Evolutionary conservation across 2,797 vertebrate species (phyloP), one percentile per base, ranked within the genome.

Genomic region (Helostoma temminkii): DNA sequence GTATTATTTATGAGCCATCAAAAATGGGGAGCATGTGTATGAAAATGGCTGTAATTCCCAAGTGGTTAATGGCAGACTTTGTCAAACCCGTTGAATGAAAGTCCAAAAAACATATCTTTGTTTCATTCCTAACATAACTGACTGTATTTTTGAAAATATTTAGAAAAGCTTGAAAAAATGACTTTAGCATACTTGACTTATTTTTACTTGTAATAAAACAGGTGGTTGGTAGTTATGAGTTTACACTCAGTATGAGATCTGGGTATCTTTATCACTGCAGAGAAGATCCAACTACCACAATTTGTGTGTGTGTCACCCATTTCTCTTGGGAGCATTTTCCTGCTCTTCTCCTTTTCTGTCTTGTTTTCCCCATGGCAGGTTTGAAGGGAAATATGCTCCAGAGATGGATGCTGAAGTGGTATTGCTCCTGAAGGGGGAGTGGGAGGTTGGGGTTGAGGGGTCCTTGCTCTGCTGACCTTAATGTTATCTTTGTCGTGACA

Each of bases 401-500:
- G 74, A 71, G 66, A 57, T 80, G 72, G 64, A 79, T 76, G 42
- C 19, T 4, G 63, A 42, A 47, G 59, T 26, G 63, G 53, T 54
- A 54, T 71, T 83, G 74, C 71, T 86, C 93, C 90, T 86, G 88
- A 92, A 93, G 94, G 94, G 93, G 94, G 93, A 24, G 93, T 89
- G 89, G 92, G 92, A 86, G 16, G 41, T 43, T 37, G 15, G n/a
- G 88, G 3, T 30, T 46, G 11, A 49, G 58, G 30, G 65, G 48
- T 70, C 59, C 90, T 90, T 61, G 87, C 91, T 95, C 93, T 71
- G 87, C 92, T 89, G 88, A 89, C 89, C 93, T 94, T 83, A 86
- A 91, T 97, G 96, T 97, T 97, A 96, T 96, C 96, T 94, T 95
- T 94, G 91, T 92, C 72, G 56, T 96, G 95, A 97, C 95, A 96